A percentile compares a stretch with the other conserved stretches of the same genome.
phyloP scores from a whole-genome alignment of 2,888 invertebrate species.

The Pharmacophagus antenor region DNA sequence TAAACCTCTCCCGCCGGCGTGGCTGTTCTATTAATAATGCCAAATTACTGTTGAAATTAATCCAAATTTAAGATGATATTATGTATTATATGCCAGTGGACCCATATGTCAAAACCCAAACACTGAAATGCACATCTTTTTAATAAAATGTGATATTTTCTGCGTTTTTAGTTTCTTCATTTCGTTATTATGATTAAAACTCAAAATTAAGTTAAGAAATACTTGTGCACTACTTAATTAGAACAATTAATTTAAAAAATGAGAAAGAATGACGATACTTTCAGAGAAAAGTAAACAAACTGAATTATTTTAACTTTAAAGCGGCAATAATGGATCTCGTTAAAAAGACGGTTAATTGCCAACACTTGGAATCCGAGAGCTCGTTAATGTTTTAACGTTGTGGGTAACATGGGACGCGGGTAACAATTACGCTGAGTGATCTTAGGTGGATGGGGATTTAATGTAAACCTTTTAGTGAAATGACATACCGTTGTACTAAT shows the following conservation, averaged over 20 bases:
- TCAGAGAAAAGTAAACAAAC: not conserved
- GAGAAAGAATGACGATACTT: not conserved
- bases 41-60: constrained; percentile 4
- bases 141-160: too few relatives aligned
- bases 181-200: not conserved
- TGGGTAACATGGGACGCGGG: constrained; percentile 20
- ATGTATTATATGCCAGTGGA: too few relatives aligned
- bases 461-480: constrained; percentile 22
- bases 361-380: constrained; percentile 35
- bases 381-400: constrained; percentile 33
- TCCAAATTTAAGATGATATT: not conserved
- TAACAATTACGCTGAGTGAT: constrained; percentile 19
- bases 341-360: constrained; percentile 37
- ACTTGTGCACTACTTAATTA: too few relatives aligned
- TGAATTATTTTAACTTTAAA: constrained; percentile 3
- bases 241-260: not conserved
- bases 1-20: constrained; percentile 6
- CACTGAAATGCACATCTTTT: too few relatives aligned
- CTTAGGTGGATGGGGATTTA: constrained; percentile 22
- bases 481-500: constrained; percentile 1
- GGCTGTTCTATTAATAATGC: constrained; percentile 17
- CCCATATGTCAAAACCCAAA: too few relatives aligned
- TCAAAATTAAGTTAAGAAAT: too few relatives aligned
- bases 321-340: constrained; percentile 19
- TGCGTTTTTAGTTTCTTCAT: not conserved